Evolutionary conservation across 2,797 vertebrate species (phyloP).

Genomic region (Acrossocheilus wenchowensis): DNA sequence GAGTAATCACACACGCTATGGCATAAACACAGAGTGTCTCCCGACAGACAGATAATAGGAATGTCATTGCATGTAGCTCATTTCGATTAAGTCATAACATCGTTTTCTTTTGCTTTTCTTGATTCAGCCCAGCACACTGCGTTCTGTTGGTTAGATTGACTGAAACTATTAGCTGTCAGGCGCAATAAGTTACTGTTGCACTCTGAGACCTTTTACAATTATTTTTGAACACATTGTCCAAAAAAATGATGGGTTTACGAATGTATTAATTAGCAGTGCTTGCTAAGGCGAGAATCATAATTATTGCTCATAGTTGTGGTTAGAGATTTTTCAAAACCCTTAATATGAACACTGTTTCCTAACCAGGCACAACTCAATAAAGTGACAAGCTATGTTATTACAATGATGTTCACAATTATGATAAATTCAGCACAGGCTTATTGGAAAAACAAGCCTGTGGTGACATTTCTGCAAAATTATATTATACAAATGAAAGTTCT

Average conservation of each 20-base stretch:
- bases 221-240: not conserved
- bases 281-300: not conserved
- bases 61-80: not conserved
- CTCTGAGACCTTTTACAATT: not conserved
- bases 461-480: not conserved
- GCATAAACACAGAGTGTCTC: conserved; percentile 1
- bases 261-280: not conserved
- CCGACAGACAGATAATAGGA: conserved; percentile 7
- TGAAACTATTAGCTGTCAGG: not conserved
- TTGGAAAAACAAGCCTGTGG: not conserved
- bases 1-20: conserved; percentile 13
- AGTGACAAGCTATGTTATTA: not conserved
- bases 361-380: not conserved
- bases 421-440: not conserved
- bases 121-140: not conserved
- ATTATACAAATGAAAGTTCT: not conserved
- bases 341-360: not conserved
- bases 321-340: not conserved
- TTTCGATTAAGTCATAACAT: conserved; percentile 21
- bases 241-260: not conserved
- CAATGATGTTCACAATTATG: not conserved
- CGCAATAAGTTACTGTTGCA: not conserved
- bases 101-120: not conserved
- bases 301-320: conserved; percentile 6
- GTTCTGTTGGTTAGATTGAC: not conserved